phyloP scores from a whole-genome alignment of 2,888 invertebrate genomes.

The Nephrocerus scutellatus region DNA sequence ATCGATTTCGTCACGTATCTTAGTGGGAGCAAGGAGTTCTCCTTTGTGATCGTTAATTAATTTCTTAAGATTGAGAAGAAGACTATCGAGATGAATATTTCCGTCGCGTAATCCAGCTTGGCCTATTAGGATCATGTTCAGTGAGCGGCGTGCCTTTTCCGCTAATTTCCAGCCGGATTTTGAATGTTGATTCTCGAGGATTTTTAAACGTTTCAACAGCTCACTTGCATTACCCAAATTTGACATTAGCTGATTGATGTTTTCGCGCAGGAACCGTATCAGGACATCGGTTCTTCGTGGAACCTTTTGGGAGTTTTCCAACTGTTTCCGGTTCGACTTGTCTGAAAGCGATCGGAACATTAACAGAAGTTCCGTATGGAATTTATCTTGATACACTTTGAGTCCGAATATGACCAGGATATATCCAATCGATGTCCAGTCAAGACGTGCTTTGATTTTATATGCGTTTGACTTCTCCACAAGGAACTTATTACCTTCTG shows the following conservation, averaged over 20 bases:
- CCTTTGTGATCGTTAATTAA: conserved; percentile 29
- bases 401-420: conserved; percentile 51
- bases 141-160: conserved; percentile 48
- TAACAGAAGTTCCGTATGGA: conserved; percentile 50
- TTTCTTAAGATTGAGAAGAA: conserved; percentile 40
- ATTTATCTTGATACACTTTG: conserved; percentile 49
- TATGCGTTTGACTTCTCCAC: conserved; percentile 40
- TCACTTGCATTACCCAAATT: conserved; percentile 51
- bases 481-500: conserved; percentile 50
- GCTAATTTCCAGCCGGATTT: conserved; percentile 47
- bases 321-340: conserved; percentile 28
- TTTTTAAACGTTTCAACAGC: conserved; percentile 48
- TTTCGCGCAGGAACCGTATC: conserved; percentile 39
- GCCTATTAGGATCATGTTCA: conserved; percentile 56
- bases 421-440: conserved; percentile 45
- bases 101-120: conserved; percentile 55
- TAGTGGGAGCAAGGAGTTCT: conserved; percentile 41
- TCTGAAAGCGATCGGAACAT: conserved; percentile 36
- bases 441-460: conserved; percentile 38
- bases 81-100: conserved; percentile 46
- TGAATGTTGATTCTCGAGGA: conserved; percentile 48
- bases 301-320: conserved; percentile 33
- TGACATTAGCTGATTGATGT: conserved; percentile 31
- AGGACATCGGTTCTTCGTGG: conserved; percentile 39
- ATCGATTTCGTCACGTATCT: conserved; percentile 50